Conservation (phyloP, 2,113 vertebrate species). For the Xenus cinereus region DNA sequence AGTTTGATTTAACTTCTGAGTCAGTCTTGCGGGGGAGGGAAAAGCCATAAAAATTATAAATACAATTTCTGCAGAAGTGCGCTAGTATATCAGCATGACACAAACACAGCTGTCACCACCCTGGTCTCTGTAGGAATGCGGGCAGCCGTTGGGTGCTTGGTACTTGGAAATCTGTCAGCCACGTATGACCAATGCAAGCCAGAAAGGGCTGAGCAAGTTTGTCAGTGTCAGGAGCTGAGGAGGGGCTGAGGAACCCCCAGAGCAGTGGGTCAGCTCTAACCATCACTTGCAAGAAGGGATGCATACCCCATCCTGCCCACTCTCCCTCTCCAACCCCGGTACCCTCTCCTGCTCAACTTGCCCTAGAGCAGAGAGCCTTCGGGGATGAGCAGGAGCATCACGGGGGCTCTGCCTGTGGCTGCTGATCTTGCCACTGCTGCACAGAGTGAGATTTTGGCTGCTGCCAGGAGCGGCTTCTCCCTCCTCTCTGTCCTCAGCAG, state of each 20-base stretch:
- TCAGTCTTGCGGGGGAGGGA: not conserved
- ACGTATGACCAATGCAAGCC: accelerated
- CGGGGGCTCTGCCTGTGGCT: not conserved
- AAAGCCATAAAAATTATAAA: not conserved
- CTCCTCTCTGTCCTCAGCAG: not conserved
- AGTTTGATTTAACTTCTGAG: not conserved
- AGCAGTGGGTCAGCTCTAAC: not conserved
- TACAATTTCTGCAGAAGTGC: not conserved
- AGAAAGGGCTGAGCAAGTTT: not conserved
- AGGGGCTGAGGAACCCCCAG: not conserved
- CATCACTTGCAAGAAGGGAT: not conserved
- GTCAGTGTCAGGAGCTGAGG: not conserved
- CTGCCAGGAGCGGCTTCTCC: not conserved
- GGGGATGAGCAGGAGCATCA: not conserved
- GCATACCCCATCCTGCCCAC: no score
- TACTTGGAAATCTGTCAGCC: not conserved
- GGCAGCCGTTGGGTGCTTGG: not conserved
- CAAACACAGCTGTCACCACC: not conserved
- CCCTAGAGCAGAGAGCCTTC: not conserved
- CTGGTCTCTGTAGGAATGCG: not conserved
- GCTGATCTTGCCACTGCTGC: not conserved
- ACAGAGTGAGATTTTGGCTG: not conserved
- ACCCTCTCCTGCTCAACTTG: not conserved
- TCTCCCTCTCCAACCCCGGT: no score
- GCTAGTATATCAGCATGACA: not conserved